Evolutionary conservation across 1,140 invertebrate genomes (phyloP), one percentile per base, ranked within the genome.

Genomic region (Meteorus sp.): DNA sequence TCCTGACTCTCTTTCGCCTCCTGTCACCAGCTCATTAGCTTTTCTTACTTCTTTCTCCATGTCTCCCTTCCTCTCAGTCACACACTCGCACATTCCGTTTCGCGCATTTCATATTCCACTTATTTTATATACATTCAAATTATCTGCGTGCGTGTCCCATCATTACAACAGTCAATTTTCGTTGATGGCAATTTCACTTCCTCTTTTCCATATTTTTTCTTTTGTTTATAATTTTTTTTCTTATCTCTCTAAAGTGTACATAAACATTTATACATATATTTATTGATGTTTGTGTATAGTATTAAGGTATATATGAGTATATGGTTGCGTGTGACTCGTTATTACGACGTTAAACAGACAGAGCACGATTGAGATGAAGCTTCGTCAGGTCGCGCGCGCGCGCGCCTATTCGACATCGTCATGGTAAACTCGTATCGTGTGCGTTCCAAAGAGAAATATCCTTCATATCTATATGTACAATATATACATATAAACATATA

Each of bases 21-120:
- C 51, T 58, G 56, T 58, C 56, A 58, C 56, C 56, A 37, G 20
- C 45, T 58, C 56, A 58, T 58, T 58, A 58, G 37, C 56, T 13
- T 48, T 25, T 53, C 35, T 31, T 39, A 17, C 43, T 17, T 44
- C 31, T 47, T 56, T 31, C 19, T 45, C 33, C 39, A 45, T 35
- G 19, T 52, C 31, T 39, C 35, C 13, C 35, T 39, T 15, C 17
- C 17, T 37, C 37, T 37, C 35, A 22, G 22, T 13, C 20, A 39
- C 23, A 39, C 17, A 53, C 23, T 3, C 6, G 23, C 17, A 29
- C 22, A 48, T 25, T n/a, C 25, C 35, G 17, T 39, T 11, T 39
- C 13, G 13, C 17, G 13, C 13, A 9, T 15, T 39, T 39, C 6
- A 39, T 39, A n/a, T n/a, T n/a, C n/a, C n/a, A n/a, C n/a, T n/a